A percentile compares a stretch with the other conserved stretches of the same genome.
phyloP scores from a whole-genome alignment of 2,888 invertebrate genomes.

The Cyclophora albipunctata region DNA sequence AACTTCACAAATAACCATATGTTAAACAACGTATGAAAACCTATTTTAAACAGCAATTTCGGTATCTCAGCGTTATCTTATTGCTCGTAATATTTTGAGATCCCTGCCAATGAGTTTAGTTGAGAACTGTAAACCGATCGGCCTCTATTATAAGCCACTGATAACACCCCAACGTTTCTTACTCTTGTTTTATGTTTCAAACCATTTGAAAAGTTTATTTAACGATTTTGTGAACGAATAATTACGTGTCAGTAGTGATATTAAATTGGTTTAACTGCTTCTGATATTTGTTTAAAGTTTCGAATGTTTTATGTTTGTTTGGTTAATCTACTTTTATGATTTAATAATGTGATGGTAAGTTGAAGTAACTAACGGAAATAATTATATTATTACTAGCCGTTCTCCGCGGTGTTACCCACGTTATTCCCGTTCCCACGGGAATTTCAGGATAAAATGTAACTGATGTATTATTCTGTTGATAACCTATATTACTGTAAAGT shows the following conservation, averaged over 20 bases:
- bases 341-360: too few relatives aligned
- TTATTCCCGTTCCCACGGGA: too few relatives aligned
- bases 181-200: constrained; percentile 32
- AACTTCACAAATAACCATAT: too few relatives aligned
- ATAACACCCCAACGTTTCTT: constrained; percentile 42
- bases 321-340: too few relatives aligned
- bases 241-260: too few relatives aligned
- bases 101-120: constrained; percentile 50
- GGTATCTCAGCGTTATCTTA: constrained; percentile 55
- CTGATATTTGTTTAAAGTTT: constrained; percentile 4
- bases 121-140: constrained; percentile 48
- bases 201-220: constrained; percentile 20
- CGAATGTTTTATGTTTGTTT: too few relatives aligned
- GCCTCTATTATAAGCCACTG: constrained; percentile 41
- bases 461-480: too few relatives aligned
- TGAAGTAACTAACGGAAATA: too few relatives aligned
- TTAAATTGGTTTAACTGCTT: constrained; percentile 2
- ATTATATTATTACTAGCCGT: too few relatives aligned
- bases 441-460: too few relatives aligned
- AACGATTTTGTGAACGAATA: constrained; percentile 18
- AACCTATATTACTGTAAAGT: too few relatives aligned
- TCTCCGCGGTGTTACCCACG: too few relatives aligned
- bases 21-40: constrained; percentile 39
- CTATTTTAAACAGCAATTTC: constrained; percentile 60
- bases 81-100: constrained; percentile 37